Evolutionary conservation across 2,113 vertebrate species (phyloP).

Genomic region (Polypterus senegalus): DNA sequence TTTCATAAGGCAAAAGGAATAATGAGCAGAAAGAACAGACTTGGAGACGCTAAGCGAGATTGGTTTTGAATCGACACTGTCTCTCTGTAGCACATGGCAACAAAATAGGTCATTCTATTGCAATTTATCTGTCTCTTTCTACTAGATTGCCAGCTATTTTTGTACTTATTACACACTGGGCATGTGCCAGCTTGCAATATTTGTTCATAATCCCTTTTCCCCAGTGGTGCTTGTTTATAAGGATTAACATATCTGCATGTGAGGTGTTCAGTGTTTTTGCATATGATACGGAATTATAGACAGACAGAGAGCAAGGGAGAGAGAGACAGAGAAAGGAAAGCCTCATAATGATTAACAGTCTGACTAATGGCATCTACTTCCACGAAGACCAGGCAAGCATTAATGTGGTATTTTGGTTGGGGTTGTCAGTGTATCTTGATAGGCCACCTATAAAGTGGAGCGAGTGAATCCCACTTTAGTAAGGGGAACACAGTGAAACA

Average conservation of each 20-base stretch:
- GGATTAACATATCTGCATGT: constrained; percentile 27
- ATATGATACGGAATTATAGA: constrained; percentile 16
- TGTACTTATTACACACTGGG: constrained; percentile 69
- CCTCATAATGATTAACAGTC: constrained; percentile 15
- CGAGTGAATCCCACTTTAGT: constrained; percentile 46
- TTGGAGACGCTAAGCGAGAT: constrained; percentile 69
- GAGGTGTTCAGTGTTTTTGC: constrained; percentile 17
- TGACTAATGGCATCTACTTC: constrained; percentile 21
- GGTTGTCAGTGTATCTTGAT: no score
- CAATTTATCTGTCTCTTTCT: constrained; percentile 79
- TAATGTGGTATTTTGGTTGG: no score
- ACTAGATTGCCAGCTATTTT: constrained; percentile 67
- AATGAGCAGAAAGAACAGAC: constrained; percentile 71
- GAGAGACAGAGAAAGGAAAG: constrained; percentile 4
- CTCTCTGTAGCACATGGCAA: constrained; percentile 67
- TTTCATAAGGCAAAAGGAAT: constrained; percentile 47
- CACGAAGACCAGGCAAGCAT: constrained; percentile 22
- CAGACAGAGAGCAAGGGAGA: background rate
- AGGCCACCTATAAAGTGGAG: constrained; percentile 47
- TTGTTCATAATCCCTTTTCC: constrained; percentile 41
- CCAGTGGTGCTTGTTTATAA: constrained; percentile 60
- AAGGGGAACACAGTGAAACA: constrained; percentile 28
- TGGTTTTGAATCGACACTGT: constrained; percentile 67
- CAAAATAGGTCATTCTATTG: constrained; percentile 88
- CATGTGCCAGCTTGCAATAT: constrained; percentile 67